Evolutionary conservation across 2,113 vertebrate genomes (phyloP), one percentile per base, ranked within the genome.

Genomic region (Platysternon megacephalum): DNA sequence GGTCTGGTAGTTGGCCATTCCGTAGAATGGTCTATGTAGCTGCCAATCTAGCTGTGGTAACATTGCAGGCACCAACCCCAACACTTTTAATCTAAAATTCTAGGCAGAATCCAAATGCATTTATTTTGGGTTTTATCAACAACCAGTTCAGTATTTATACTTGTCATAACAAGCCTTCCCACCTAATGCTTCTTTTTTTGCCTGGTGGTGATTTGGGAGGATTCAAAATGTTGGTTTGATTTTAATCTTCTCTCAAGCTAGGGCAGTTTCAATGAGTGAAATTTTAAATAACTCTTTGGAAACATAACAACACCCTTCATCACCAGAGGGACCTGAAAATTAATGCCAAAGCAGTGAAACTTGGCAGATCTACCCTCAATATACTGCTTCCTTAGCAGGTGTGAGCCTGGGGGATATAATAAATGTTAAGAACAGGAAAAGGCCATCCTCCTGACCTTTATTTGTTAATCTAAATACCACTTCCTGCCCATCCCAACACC

Each of bases 261-360:
- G 81, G 85, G 79, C 88, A 79, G 80, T 96, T 97, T 96, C 93
- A 92, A 28, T 84, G 85, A 97, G 55, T 88, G 90, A 94, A 82
- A 96, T 96, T 95, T 96, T 87, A 95, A 92, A 96, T 91, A 82
- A 92, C 93, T 96, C 81, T 87, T 93, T 92, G 93, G 94, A 91
- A 0, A 82, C 92, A 72, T 88, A 95, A 96, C 95, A 95, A 96
- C 95, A 97, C 94, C 90, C 53, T 55, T 72, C 61, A 88, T 79
- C 68, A 85, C 89, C 93, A 84, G 4, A 79, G 86, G 91, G 85
- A 93, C 89, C 93, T 94, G 92, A 96, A 96, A 97, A 95, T 78
- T 91, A 95, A 95, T 92, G 78, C 92, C 82, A 93, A 96, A 97
- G 58, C 89, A 96, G 83, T 84, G 89, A 92, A 96, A 96, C 42